phyloP scores from a whole-genome alignment of 2,797 vertebrate species.

The Clarias laeviceps region DNA sequence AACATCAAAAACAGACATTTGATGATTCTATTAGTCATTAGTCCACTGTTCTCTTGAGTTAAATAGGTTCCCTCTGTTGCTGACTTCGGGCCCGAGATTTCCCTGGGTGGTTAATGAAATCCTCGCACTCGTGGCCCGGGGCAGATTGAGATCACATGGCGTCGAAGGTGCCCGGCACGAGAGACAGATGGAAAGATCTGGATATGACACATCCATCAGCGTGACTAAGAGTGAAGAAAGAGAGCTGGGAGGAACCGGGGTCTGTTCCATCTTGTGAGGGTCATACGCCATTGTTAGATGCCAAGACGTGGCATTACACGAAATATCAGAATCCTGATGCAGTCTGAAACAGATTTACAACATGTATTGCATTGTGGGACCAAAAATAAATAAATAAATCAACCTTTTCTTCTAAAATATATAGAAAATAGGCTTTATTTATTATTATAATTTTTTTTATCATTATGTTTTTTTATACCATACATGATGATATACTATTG shows the following conservation, averaged over 20 bases:
- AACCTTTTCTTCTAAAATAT: too few species aligned
- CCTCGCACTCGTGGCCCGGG: conserved; percentile 57
- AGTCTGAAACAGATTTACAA: background rate
- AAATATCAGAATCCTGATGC: background rate
- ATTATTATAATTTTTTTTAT: too few species aligned
- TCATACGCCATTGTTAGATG: background rate
- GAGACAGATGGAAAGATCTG: conserved; percentile 67
- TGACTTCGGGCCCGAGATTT: conserved; percentile 23
- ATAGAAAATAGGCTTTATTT: too few species aligned
- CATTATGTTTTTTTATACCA: background rate
- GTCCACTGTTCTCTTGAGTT: conserved; percentile 19
- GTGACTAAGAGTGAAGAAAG: conserved; percentile 29
- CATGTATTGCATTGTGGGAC: background rate
- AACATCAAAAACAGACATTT: background rate
- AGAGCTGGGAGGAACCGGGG: conserved; percentile 11
- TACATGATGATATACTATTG: background rate
- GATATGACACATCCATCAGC: conserved; percentile 65
- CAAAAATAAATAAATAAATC: too few species aligned
- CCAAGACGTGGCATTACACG: background rate
- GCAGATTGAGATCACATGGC: conserved; percentile 58
- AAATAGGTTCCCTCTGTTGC: conserved; percentile 41
- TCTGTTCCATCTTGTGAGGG: conserved; percentile 9
- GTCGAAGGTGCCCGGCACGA: conserved; percentile 59
- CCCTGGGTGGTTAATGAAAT: conserved; percentile 57
- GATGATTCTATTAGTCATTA: conserved; percentile 29